Base-by-base conservation (phyloP, 2,797 vertebrate species). In the Cirrhinus molitorella region DNA sequence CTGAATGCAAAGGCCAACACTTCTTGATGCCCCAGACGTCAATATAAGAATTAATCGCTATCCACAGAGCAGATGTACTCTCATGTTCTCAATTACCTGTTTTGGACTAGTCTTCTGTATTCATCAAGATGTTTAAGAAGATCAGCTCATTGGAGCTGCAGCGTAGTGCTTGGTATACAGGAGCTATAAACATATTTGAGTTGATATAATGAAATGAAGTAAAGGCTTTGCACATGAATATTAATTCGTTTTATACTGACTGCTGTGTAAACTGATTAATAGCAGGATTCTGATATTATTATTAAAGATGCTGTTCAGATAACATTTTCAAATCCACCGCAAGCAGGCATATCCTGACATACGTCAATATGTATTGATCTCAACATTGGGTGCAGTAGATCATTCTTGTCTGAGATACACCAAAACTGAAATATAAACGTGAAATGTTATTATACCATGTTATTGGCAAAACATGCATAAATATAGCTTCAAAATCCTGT, bases 21-120 rank as follows among this genome's bases (percentile, higher is more conserved):
- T 53, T 66, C 16, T 66, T 1, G 34, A 75, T 49, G 57, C 28
- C 11, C 49, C 16, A 61, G 23, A 34, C 6, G 17, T 83, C 76
- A 71, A 70, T 68, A 73, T 83, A 61, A 72, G 9, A 78, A 83
- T 75, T n/a, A 55, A 65, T 51, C 31, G 37, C 77, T 73, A 17
- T 86, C 47, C 23, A 53, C 74, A 72, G 70, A 83, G 80, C 45
- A 28, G 53, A 43, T 70, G 40, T 70, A 66, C 55, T 72, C 71
- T 79, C 40, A 63, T 70, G 31, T 83, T 85, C 66, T 82, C 84
- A 37, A 71, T 85, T 72, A 65, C 37, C 2, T 0, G 0, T 11
- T 21, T 6, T 40, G 68, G 57, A 61, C 37, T 66, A 17, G 61
- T 19, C 2, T 34, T 11, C 37, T 74, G 21, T 45, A 37, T 66